phyloP scores from a whole-genome alignment of 2,113 vertebrate genomes.

The Oryzias celebensis region DNA sequence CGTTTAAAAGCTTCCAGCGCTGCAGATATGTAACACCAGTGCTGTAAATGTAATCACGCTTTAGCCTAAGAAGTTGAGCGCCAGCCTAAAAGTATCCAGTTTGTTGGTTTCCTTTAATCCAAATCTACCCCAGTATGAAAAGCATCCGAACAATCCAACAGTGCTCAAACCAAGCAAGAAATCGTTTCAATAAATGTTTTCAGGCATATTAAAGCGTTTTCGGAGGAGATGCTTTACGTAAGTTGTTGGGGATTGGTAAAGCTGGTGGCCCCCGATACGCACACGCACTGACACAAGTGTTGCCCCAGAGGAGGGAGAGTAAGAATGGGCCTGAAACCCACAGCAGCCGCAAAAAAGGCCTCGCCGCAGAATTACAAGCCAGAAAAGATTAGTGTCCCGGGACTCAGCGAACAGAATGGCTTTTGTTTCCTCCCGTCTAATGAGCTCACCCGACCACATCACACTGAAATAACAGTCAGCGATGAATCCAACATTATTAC shows the following conservation, averaged over 20 bases:
- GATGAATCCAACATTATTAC: slow-evolving; percentile 34
- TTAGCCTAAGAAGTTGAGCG: too few species aligned
- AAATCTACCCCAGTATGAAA: slow-evolving; percentile 28
- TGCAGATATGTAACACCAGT: too few species aligned
- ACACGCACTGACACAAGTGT: slow-evolving; percentile 57
- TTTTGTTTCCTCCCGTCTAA: slow-evolving; percentile 77
- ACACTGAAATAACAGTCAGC: slow-evolving; percentile 39
- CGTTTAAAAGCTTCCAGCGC: too few species aligned
- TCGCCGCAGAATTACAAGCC: slow-evolving; percentile 74
- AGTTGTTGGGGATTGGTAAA: not conserved
- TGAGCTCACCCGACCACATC: slow-evolving; percentile 67
- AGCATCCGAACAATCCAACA: slow-evolving; percentile 30
- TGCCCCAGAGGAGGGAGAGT: slow-evolving; percentile 19
- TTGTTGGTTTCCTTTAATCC: slow-evolving; percentile 29
- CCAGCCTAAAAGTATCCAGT: too few species aligned
- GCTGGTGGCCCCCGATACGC: slow-evolving; percentile 24
- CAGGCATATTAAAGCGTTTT: slow-evolving; percentile 8
- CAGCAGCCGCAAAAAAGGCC: slow-evolving; percentile 47
- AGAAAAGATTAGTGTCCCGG: slow-evolving; percentile 80
- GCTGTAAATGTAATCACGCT: too few species aligned
- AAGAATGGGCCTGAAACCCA: slow-evolving; percentile 31
- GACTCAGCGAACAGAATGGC: slow-evolving; percentile 73
- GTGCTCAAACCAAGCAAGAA: not conserved
- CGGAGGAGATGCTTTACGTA: slow-evolving; percentile 13
- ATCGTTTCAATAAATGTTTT: slow-evolving; percentile 8